Evolutionary conservation across 2,797 vertebrate genomes (phyloP), one percentile per base, ranked within the genome.

Genomic region (Tauraco hartlaubi): DNA sequence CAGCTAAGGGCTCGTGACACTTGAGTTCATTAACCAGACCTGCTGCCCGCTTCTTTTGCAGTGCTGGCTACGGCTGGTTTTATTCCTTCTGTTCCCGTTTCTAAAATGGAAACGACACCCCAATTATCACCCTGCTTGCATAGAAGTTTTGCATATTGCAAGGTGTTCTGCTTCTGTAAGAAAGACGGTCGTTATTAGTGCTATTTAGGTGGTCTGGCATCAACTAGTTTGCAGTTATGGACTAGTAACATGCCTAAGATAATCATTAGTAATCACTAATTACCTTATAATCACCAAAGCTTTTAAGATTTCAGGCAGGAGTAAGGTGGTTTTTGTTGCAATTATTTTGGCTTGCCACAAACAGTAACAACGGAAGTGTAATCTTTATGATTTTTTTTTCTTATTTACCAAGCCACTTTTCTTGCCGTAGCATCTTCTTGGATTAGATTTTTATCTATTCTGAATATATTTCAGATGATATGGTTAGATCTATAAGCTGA

Each of bases 361-460:
- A 22, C 8, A 29, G 9, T 92, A 90, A n/a, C 46, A 78, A 72
- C 10, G 35, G 37, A 88, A 81, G 19, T 77, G 37, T 74, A 62
- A 72, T 61, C 62, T 26, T 91, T 90, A 54, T 5, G 6, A 9
- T 15, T 58, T 44, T 44, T 11, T 51, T 46, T 17, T n/a, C 88
- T 83, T 92, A 52, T 71, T 93, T 90, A 74, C 83, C 63, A 92
- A 92, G 31, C 28, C 43, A 21, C 46, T 51, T 83, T 76, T 77
- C 46, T 74, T 96, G 63, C 23, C 6, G 63, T 82, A 82, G 29
- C 43, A 28, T 85, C 54, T 41, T 94, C 76, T 93, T 94, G 92
- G 74, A 75, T 94, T 75, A 71, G 63, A 61, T 31, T 91, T 92
- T 89, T 9, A 66, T 79, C 51, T 96, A 19, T 87, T 93, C 29